phyloP scores from a whole-genome alignment of 1,140 invertebrate genomes.

The Drosophila yakuba region DNA sequence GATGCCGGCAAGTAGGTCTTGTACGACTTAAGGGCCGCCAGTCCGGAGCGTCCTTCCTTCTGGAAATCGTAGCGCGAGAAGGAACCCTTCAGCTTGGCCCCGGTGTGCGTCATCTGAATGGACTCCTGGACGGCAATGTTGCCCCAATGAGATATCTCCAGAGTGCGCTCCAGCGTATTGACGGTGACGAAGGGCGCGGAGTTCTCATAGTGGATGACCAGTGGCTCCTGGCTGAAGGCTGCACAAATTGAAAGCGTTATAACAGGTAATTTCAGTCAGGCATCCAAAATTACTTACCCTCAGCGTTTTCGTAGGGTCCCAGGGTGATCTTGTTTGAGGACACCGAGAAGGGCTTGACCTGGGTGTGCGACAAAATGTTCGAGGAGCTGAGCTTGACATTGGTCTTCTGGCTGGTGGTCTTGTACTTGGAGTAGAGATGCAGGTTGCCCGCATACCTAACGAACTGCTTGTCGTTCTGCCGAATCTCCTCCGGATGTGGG shows the following conservation, averaged over 20 bases:
- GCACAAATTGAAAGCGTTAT: neutral
- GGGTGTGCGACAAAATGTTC: slow-evolving; percentile 94
- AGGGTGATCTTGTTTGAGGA: slow-evolving; percentile 92
- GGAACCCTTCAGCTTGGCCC: slow-evolving; percentile 96
- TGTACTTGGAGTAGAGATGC: slow-evolving; percentile 94
- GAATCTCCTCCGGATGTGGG: slow-evolving; percentile 94
- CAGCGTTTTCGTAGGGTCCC: slow-evolving; percentile 93
- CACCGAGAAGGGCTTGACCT: slow-evolving; percentile 92
- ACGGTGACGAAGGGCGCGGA: slow-evolving; percentile 98
- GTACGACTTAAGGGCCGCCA: slow-evolving; percentile 95
- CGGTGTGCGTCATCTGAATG: slow-evolving; percentile 95
- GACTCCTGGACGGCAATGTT: slow-evolving; percentile 99
- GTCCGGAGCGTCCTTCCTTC: slow-evolving; percentile 92
- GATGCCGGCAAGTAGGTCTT: slow-evolving; percentile 96
- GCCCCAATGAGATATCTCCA: slow-evolving; percentile 99
- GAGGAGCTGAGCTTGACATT: slow-evolving; percentile 91
- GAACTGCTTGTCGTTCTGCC: slow-evolving; percentile 96
- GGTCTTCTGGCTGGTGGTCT: slow-evolving; percentile 92
- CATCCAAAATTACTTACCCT: slow-evolving; percentile 52
- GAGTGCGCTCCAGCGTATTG: slow-evolving; percentile 92
- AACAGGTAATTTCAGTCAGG: neutral
- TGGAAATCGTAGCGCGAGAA: slow-evolving; percentile 98
- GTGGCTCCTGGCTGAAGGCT: slow-evolving; percentile 87
- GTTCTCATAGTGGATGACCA: slow-evolving; percentile 97
- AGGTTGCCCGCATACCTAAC: slow-evolving; percentile 94